Percentiles rank a stretch among this genome's conserved stretches.
These are phyloP conservation scores for Planococcus citri DNA, from an alignment of 1,140 invertebrate species.

Conservation along the genomic window DNA sequence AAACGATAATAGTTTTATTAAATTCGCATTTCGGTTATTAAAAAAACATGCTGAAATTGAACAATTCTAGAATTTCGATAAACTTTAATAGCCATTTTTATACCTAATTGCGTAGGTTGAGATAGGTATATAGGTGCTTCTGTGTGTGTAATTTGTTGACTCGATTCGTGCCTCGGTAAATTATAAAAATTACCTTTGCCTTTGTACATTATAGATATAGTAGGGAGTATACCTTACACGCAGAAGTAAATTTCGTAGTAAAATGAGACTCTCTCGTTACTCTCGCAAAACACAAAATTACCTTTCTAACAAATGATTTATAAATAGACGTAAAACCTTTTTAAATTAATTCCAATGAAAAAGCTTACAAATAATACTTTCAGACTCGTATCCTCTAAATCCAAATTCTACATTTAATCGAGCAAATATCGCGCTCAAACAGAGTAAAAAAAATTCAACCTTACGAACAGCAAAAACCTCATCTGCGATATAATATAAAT, in stretches of 20 bases:
- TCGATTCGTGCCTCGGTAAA: background rate
- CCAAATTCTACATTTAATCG: background rate
- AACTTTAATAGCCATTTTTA: too few relatives aligned
- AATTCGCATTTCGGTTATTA: too few relatives aligned
- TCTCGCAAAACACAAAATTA: background rate
- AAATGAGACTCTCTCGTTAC: background rate
- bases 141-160: background rate
- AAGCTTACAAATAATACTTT: background rate
- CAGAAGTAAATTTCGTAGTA: background rate
- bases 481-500: too few relatives aligned
- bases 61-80: too few relatives aligned
- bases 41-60: too few relatives aligned
- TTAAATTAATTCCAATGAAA: constrained; percentile 4
- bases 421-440: background rate
- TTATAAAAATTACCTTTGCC: background rate
- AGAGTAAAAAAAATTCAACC: too few relatives aligned
- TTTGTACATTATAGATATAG: too few relatives aligned
- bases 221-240: too few relatives aligned
- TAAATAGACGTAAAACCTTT: background rate
- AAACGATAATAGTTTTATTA: too few relatives aligned
- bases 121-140: too few relatives aligned
- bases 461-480: too few relatives aligned
- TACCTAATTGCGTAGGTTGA: too few relatives aligned
- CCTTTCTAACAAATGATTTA: background rate
- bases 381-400: constrained; percentile 7